phyloP scores from a whole-genome alignment of 2,888 invertebrate species.

The Crossocerus cetratus region DNA sequence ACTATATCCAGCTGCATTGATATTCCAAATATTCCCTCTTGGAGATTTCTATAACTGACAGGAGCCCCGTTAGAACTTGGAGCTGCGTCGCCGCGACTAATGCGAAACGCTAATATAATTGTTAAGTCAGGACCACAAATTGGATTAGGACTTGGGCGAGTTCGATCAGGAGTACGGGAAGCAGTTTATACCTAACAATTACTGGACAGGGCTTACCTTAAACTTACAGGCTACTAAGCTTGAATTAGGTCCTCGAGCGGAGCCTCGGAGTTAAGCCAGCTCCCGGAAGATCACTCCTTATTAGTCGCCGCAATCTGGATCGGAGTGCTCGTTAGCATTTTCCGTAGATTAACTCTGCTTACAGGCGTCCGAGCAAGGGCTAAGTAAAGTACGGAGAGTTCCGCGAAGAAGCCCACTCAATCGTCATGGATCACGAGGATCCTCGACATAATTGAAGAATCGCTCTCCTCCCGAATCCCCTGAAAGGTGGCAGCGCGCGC shows the following conservation, averaged over 20 bases:
- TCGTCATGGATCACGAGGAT: neutral
- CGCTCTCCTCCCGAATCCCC: neutral
- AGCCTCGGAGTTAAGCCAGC: constrained; percentile 28
- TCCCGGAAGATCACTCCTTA: constrained; percentile 36
- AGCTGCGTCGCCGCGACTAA: neutral
- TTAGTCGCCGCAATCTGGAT: constrained; percentile 42
- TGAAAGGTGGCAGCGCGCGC: neutral
- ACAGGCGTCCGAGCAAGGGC: constrained; percentile 24
- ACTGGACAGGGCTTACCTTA: constrained; percentile 20
- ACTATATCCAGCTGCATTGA: too few relatives aligned
- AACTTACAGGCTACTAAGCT: constrained; percentile 24
- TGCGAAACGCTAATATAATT: neutral
- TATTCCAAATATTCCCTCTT: too few relatives aligned
- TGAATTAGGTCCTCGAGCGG: constrained; percentile 41
- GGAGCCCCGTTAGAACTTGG: too few relatives aligned
- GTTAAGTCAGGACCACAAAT: neutral
- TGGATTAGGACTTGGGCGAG: constrained; percentile 11
- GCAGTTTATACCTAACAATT: constrained; percentile 32
- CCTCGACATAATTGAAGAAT: neutral
- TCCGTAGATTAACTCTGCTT: constrained; percentile 24
- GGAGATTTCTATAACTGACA: too few relatives aligned
- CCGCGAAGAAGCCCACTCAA: neutral
- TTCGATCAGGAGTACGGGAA: neutral
- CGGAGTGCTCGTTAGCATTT: constrained; percentile 33
- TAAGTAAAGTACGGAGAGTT: constrained; percentile 22